Percentiles rank a stretch among this genome's conserved stretches.
Evolutionary conservation across 2,113 vertebrate species (phyloP).

Genomic region (Cyprinus carpio): DNA sequence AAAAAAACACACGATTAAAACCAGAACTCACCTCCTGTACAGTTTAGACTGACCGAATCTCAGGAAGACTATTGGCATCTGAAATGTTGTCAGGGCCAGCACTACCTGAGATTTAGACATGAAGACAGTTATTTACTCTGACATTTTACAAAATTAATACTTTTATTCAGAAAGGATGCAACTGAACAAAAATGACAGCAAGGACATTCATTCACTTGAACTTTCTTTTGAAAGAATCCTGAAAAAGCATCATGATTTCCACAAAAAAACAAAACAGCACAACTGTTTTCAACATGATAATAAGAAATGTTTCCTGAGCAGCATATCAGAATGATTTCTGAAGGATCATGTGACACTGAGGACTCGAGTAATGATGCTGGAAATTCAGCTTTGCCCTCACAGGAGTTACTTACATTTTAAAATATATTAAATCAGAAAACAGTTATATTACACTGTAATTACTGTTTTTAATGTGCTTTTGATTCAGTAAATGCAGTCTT

Average conservation of each 20-base stretch:
- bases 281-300: too few relatives aligned
- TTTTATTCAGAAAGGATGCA: too few relatives aligned
- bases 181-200: too few relatives aligned
- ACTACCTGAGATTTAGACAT: conserved; percentile 77
- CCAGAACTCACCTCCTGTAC: conserved; percentile 83
- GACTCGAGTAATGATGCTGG: too few relatives aligned
- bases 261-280: too few relatives aligned
- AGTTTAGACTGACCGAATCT: conserved; percentile 88
- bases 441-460: neutral
- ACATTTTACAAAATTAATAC: neutral
- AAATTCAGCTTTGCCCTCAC: too few relatives aligned
- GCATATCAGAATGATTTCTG: neutral
- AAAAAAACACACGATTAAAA: conserved; percentile 5
- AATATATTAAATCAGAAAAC: too few relatives aligned
- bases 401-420: neutral
- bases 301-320: neutral
- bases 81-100: conserved; percentile 87
- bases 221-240: too few relatives aligned
- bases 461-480: neutral
- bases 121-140: neutral
- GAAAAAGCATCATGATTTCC: too few relatives aligned
- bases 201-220: too few relatives aligned
- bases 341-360: neutral
- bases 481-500: too few relatives aligned
- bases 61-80: conserved; percentile 85